These are phyloP conservation scores for Cerceris ruficornis DNA, from an alignment of 2,888 invertebrate genomes.

Conservation along the genomic window DNA sequence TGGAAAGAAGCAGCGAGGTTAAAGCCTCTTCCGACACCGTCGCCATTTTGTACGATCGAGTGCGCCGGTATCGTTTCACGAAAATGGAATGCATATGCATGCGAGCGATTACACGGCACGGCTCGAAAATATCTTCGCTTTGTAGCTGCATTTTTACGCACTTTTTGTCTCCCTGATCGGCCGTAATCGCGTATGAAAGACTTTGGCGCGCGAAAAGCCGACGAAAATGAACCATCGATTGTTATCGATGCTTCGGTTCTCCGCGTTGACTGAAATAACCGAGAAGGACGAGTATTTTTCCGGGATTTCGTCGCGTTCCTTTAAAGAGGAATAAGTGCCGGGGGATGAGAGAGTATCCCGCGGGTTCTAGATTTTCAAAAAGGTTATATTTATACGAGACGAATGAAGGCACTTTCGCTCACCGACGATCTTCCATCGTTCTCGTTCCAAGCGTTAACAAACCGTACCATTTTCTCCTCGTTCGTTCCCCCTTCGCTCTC, in stretches of 20 bases:
- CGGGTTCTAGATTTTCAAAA: background rate
- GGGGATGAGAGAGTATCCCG: too few species aligned
- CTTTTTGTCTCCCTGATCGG: background rate
- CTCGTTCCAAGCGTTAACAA: conserved; percentile 72
- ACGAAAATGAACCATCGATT: background rate
- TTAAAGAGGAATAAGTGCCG: background rate
- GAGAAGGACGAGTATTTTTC: background rate
- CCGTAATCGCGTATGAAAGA: background rate
- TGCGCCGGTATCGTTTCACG: too few species aligned
- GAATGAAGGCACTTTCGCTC: conserved; percentile 53
- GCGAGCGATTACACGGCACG: background rate
- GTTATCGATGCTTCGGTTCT: background rate
- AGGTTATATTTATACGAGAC: conserved; percentile 38
- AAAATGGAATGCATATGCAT: too few species aligned
- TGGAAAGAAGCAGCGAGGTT: too few species aligned
- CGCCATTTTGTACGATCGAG: background rate
- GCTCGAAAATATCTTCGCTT: background rate
- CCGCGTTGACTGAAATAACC: background rate
- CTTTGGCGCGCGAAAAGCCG: background rate
- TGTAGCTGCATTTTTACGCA: background rate
- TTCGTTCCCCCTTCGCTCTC: conserved; percentile 18
- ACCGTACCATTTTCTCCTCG: conserved; percentile 66
- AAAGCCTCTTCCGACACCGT: background rate
- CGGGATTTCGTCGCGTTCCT: background rate
- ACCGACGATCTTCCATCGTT: conserved; percentile 44